Base-by-base conservation (phyloP, 2,797 vertebrate species). In the Basileuterus tristriatus region DNA sequence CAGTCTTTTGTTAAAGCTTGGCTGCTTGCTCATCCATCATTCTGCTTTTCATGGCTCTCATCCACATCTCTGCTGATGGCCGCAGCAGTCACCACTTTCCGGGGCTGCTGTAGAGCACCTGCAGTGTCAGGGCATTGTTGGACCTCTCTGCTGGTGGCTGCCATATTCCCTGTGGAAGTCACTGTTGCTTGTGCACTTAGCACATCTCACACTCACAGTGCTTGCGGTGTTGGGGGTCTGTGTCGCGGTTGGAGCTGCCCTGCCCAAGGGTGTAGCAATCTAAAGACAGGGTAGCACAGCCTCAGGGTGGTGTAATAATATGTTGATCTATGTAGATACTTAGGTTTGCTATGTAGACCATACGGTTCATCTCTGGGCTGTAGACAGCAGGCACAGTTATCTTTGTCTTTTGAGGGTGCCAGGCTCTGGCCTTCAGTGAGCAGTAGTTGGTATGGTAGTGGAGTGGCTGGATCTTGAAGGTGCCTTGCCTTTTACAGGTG, bases 131-230 rank as follows among this genome's bases (percentile, higher is more conserved):
- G 30, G 50, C 65, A 27, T 11, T 62, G 9, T 63, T 18, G 36
- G 41, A 34, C 22, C 17, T 36, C 34, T 60, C 47, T 62, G 71
- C 29, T 9, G 17, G 18, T 23, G 22, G 37, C 11, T 64, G 41
- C 39, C 44, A 17, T 15, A 26, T 58, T 77, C 12, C 50, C n/a
- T 64, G 0, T 20, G 24, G 64, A 44, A 64, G 24, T 46, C 18
- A 11, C 3, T 64, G n/a, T 44, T 2, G 0, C 18, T 50, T 15
- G 3, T 4, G 30, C 1, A 1, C 21, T 56, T 24, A 20, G 1
- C 2, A 0, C 11, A 11, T 50, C 49, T 63, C 37, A 6, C 18
- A 22, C 43, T 30, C 24, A 32, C 1, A 1, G 12, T 44, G 30
- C 37, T 44, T 50, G n/a, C 1, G 0, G 17, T 50, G 8, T 22